Percentiles rank a stretch among this genome's conserved stretches.
Conservation (phyloP, 1,140 invertebrate genomes). For the Helicoverpa zea region DNA sequence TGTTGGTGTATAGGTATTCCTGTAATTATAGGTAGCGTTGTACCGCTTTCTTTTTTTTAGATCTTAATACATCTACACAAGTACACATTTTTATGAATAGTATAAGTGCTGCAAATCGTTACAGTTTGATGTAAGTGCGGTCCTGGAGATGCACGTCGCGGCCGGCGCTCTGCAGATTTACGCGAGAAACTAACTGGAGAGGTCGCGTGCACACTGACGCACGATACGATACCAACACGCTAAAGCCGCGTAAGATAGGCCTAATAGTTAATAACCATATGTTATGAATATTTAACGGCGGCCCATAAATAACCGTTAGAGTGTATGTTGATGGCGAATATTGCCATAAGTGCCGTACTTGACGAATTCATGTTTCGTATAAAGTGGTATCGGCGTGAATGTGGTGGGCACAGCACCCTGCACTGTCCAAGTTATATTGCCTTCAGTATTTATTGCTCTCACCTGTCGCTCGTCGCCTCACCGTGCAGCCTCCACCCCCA, state of each 20-base stretch:
- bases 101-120: not conserved
- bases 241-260: not conserved
- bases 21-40: no score
- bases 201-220: not conserved
- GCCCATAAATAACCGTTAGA: not conserved
- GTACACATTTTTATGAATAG: not conserved
- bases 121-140: not conserved
- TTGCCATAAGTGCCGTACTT: not conserved
- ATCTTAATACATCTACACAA: not conserved
- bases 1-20: no score
- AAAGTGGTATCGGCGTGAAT: not conserved
- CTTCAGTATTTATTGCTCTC: constrained; percentile 57
- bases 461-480: constrained; percentile 42
- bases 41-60: no score
- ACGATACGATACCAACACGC: no score
- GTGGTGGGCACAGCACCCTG: constrained; percentile 16
- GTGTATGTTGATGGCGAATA: not conserved
- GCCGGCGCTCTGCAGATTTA: not conserved
- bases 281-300: not conserved
- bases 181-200: not conserved
- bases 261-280: not conserved
- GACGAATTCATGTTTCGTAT: not conserved
- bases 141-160: not conserved
- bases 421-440: constrained; percentile 56
- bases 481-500: not conserved